phyloP scores from a whole-genome alignment of 1,140 invertebrate genomes.

The Drosophila truncata region DNA sequence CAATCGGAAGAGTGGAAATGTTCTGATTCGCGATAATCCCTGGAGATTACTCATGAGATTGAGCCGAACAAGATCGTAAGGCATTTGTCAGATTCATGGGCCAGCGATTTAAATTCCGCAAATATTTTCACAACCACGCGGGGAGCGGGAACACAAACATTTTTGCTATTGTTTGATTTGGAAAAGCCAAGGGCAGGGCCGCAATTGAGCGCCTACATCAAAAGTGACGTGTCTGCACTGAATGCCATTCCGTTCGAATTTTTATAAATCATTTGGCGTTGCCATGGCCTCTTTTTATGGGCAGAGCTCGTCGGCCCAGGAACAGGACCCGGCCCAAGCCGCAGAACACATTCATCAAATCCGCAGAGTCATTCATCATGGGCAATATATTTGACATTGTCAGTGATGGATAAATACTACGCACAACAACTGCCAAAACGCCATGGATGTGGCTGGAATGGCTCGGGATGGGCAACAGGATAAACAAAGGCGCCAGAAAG shows the following conservation, averaged over 20 bases:
- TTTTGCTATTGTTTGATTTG: conserved; percentile 66
- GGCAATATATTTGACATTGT: conserved; percentile 83
- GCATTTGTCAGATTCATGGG: conserved; percentile 50
- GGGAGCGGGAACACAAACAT: conserved; percentile 2
- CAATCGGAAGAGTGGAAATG: conserved; percentile 5
- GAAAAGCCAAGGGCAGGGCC: conserved; percentile 36
- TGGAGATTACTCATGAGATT: conserved; percentile 38
- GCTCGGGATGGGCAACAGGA: conserved; percentile 28
- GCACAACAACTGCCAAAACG: conserved; percentile 51
- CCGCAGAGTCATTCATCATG: conserved; percentile 82
- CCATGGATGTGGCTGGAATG: conserved; percentile 13
- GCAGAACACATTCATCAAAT: conserved; percentile 83
- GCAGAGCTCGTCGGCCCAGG: conserved; percentile 35
- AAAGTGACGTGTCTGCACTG: conserved; percentile 68
- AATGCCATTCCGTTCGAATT: conserved; percentile 71
- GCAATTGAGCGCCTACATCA: conserved; percentile 64
- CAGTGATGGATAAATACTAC: conserved; percentile 83
- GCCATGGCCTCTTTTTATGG: conserved; percentile 43
- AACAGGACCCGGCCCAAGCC: conserved; percentile 59
- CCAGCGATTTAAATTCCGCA: conserved; percentile 38
- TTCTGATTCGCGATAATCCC: conserved; percentile 18
- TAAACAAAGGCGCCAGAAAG: conserved; percentile 44
- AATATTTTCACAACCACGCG: conserved; percentile 30
- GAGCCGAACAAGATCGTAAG: conserved; percentile 34
- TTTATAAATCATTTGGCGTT: conserved; percentile 82